Base-by-base conservation (phyloP, 2,888 invertebrate species). In the Cordilura impudica region DNA sequence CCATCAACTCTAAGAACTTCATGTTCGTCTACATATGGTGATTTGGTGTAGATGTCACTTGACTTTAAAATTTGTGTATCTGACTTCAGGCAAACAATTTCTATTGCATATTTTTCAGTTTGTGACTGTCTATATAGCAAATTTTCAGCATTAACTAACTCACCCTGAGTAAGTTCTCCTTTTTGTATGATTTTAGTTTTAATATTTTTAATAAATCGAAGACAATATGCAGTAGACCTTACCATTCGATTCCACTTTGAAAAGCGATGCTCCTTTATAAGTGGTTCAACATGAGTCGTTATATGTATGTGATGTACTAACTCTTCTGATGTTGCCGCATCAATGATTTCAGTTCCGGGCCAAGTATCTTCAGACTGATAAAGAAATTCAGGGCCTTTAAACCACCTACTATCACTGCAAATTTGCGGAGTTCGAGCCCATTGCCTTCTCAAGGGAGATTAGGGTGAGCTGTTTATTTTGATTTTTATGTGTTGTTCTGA, bases 81-180 rank as follows among this genome's bases (percentile, higher is more conserved):
- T 4, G 5, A 16, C 35, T 61, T 43, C 4, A 71, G 23, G 26
- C 10, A 49, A 2, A 19, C 19, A 61, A 79, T 72, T 66, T 77
- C 72, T 12, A 45, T 23, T 10, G 2, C 35, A 65, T 69, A 80
- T 26, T 56, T 49, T 35, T 77, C 31, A 14, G 10, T 21, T 58
- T 81, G 75, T 2, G 29, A 65, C 43, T 81, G 81, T 7, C 8
- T 49, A 51, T 60, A 81, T 65, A 78, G 18, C 18, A 60, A 5
- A 29, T 18, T 8, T 53, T 81, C 75, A 1, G 65, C 74, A 12
- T 65, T 61, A 14, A 14, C 1, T 1, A 78, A 14, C 23, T 78
- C 75, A 3, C 58, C 65, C 29, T 81, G 78, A 18, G 45, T 58
- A 1, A 75, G 18, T 43, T 75, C 72, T 4, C 67, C 56, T 2